Percentiles rank a stretch among this genome's conserved stretches.
phyloP scores from a whole-genome alignment of 2,797 vertebrate genomes.

The Caiman crocodilus region DNA sequence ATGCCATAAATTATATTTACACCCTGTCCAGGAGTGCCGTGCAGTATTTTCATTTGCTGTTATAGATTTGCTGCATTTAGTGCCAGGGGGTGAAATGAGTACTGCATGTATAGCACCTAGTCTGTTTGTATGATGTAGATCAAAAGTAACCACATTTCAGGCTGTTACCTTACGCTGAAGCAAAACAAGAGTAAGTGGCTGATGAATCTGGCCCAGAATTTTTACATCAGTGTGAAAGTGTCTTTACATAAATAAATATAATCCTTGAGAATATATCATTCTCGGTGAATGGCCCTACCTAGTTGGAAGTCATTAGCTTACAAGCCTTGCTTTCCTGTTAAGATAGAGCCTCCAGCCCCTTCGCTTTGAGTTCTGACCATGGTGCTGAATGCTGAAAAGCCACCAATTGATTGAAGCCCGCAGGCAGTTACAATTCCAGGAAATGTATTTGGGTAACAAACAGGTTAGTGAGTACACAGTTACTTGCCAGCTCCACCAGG shows the following conservation, averaged over 20 bases:
- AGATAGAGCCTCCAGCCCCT: neutral
- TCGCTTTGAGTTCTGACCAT: constrained; percentile 27
- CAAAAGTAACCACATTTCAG: neutral
- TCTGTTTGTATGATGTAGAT: neutral
- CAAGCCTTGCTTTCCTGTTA: constrained; percentile 34
- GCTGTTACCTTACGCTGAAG: neutral
- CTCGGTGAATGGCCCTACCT: constrained; percentile 24
- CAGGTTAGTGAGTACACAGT: neutral
- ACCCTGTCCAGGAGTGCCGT: neutral
- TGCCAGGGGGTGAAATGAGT: neutral
- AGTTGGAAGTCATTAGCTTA: constrained; percentile 43
- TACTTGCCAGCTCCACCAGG: neutral
- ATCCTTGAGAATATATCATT: neutral
- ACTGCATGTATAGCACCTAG: neutral
- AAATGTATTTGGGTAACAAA: constrained; percentile 30
- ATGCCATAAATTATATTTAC: neutral
- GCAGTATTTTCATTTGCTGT: neutral
- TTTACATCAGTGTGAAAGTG: constrained; percentile 8
- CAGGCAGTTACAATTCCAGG: neutral
- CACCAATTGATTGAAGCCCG: neutral
- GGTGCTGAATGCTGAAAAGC: constrained; percentile 7
- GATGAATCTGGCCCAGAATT: neutral
- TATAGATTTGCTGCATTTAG: fast-evolving
- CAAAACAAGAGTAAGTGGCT: neutral
- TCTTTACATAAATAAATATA: neutral